Base-by-base conservation (phyloP, 2,797 vertebrate genomes). In the Scolopax bukidnonensis region DNA sequence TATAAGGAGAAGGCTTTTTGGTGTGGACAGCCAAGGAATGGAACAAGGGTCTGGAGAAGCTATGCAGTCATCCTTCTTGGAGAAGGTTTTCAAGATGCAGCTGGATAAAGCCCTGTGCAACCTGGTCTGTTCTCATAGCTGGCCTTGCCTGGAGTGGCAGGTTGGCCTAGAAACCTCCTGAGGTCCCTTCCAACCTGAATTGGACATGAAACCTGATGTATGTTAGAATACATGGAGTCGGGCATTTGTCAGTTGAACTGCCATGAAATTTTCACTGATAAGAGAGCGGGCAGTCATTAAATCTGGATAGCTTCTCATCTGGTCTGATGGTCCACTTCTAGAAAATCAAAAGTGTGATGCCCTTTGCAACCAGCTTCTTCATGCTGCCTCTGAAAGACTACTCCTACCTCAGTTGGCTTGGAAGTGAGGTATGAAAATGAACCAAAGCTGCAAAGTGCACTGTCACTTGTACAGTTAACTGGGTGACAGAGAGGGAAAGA, bases 401-500 rank as follows among this genome's bases (percentile, higher is more conserved):
- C 25, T 79, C 12, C 24, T 50, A 2, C 7, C 6, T 67, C 16
- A 20, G 20, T n/a, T 68, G 57, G 18, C 36, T 80, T 40, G 36
- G 17, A 43, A 43, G 41, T 43, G 41, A 18, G 27, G 15, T 73
- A 12, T 21, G 19, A 70, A 90, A 38, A 68, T 36, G 61, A 87
- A 10, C 40, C 16, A 30, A 47, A 57, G 74, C 41, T 77, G 13
- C 59, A 38, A 60, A n/a, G 43, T 16, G 28, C 59, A 1, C 19
- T 53, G 24, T 83, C 20, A 30, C 54, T 84, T 1, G 0, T 47
- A n/a, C 0, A 0, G 21, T 65, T 38, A 51, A 1, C 41, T 68
- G 61, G 27, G 16, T 78, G 50, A 54, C 50, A 32, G 51, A 47
- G 32, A 59, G 30, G 54, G 40, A 74, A 38, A 13, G 75, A 83